A percentile compares a stretch with the other conserved stretches of the same genome.
These are phyloP conservation scores for Lytechinus variegatus DNA, from an alignment of 35 echinoderm and acorn worm genomes.

Conservation along the genomic window DNA sequence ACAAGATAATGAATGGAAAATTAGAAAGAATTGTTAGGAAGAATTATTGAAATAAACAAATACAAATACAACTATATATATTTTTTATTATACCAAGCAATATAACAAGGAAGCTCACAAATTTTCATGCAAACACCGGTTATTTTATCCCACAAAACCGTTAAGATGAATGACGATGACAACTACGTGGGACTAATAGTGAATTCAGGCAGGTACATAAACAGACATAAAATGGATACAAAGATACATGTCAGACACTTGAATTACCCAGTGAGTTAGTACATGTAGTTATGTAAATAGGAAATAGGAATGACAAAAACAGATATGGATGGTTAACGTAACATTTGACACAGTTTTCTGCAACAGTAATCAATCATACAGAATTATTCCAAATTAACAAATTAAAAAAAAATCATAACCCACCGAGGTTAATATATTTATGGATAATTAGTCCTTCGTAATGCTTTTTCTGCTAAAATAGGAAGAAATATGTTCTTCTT, in stretches of 20 bases:
- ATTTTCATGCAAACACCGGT: background rate
- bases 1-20: background rate
- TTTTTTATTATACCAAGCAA: background rate
- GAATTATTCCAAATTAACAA: too few species aligned
- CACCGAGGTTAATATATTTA: too few species aligned
- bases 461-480: too few species aligned
- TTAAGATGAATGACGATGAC: background rate
- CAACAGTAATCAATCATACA: too few species aligned
- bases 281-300: background rate
- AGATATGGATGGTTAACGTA: background rate
- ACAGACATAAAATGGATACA: background rate
- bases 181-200: background rate
- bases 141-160: background rate
- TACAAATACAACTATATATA: background rate
- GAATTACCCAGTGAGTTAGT: background rate
- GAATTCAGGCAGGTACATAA: background rate
- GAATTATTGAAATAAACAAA: too few species aligned
- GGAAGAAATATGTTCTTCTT: too few species aligned
- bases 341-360: background rate
- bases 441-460: too few species aligned
- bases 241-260: background rate
- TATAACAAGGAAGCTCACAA: background rate
- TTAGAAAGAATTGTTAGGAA: background rate
- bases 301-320: background rate
- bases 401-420: too few species aligned